Evolutionary conservation across 2,888 invertebrate species (phyloP), one percentile per base, ranked within the genome.

Genomic region (Thera britannica): DNA sequence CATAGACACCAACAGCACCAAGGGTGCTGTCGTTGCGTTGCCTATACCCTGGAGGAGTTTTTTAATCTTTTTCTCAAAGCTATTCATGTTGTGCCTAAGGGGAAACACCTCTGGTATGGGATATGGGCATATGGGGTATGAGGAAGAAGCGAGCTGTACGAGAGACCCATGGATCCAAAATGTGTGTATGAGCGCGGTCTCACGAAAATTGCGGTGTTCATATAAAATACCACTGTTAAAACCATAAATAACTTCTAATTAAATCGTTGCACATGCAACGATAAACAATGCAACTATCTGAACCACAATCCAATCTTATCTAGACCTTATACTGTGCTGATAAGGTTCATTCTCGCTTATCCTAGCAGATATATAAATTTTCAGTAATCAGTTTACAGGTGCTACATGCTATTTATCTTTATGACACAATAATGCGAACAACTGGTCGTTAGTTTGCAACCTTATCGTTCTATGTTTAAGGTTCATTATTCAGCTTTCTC

Each of bases 211-310:
- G 23, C 23, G 23, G 23, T 23, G 23, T 23, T 23, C 8, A 11
- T 46, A 46, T 9, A 3, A 7, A 23, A 54, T 9, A 11, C 35
- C 11, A 54, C 54, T 36, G 54, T 9, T 46, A 41, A 57, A 58
- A 46, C 64, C 2, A 52, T 64, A 64, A 58, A 64, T 64, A 51
- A 58, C 58, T 34, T 12, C 58, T 58, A 35, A 54, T 58, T 58
- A 51, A 9, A n/a, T n/a, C 35, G 36, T 34, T 54, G n/a, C 62
- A 56, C 23, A 23, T 9, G 9, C 44, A 23, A 23, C 9, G 9
- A 46, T 46, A 9, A 46, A 46, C 8, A 9, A 9, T 46, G 44
- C 6, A 46, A 9, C 44, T 46, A 7, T 46, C 44, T 7, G 1
- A 41, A 41, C 7, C 44, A 46, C 44, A 9, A 2, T 57, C 46